A percentile compares a stretch with the other conserved stretches of the same genome.
Conservation (phyloP, 2,888 invertebrate genomes). For the Drosophila tanythrix region DNA sequence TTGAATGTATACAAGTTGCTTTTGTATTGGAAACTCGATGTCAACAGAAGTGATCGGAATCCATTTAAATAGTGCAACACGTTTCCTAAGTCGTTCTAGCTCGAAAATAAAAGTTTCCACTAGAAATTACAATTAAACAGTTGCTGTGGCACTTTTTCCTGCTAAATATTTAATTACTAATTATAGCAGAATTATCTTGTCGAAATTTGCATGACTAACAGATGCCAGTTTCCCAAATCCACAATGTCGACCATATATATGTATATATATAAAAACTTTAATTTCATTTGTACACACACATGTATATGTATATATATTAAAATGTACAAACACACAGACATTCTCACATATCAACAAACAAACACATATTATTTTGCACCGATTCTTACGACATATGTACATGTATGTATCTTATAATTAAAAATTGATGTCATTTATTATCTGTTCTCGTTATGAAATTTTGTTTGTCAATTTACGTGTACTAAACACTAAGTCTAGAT, state of each 20-base stretch:
- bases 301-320: slow-evolving; percentile 10
- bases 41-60: background rate
- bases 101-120: slow-evolving; percentile 34
- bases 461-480: background rate
- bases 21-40: slow-evolving; percentile 12
- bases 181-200: slow-evolving; percentile 2
- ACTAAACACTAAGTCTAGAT: background rate
- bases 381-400: slow-evolving; percentile 9
- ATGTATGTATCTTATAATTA: slow-evolving; percentile 6
- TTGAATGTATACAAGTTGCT: slow-evolving; percentile 21
- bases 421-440: background rate
- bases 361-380: slow-evolving; percentile 3
- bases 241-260: slow-evolving; percentile 10
- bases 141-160: slow-evolving; percentile 40
- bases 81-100: slow-evolving; percentile 35
- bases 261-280: slow-evolving; percentile 4
- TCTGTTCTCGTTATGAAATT: slow-evolving; percentile 8
- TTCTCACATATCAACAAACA: slow-evolving; percentile 3
- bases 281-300: slow-evolving; percentile 6
- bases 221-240: slow-evolving; percentile 29
- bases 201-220: slow-evolving; percentile 19
- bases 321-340: slow-evolving; percentile 17
- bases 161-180: slow-evolving; percentile 2
- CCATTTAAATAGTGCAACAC: slow-evolving; percentile 38
- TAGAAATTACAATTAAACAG: slow-evolving; percentile 22